Evolutionary conservation across 2,888 invertebrate species (phyloP), one percentile per base, ranked within the genome.

Genomic region (Bembecia ichneumoniformis): DNA sequence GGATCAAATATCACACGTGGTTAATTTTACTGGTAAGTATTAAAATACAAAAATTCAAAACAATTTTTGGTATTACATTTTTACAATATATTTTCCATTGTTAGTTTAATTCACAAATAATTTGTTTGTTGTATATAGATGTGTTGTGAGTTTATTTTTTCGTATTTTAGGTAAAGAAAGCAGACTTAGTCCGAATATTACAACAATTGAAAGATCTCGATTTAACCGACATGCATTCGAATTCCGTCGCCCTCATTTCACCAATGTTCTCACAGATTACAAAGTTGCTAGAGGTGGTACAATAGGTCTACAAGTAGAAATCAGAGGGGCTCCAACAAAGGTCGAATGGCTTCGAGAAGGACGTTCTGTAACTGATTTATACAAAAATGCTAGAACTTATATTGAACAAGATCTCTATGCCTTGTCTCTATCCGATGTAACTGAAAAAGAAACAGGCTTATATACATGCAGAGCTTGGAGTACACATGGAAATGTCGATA

Each of bases 301-400:
- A 0, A 91, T 94, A 53, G 95, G 94, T 3, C 89, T 96, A 15
- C 94, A 95, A 71, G 94, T 95, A 0, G 93, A 94, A 74, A 91
- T 94, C 35, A 91, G 90, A 70, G 93, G 93, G 64, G 83, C 83
- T 15, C 91, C 91, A 11, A 91, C 93, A 7, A 92, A 92, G 58
- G 92, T 95, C 0, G 91, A 91, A 57, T 95, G 96, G 96, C 87
- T 92, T 48, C 89, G 91, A 56, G 91, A 91, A 65, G 90, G 90
- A 4, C 80, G 89, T 47, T 87, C 89, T 0, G 89, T 90, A 3
- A 87, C 81, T 0, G 87, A 89, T 47, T 74, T 86, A 0, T 90
- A 91, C 47, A 82, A 90, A 36, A 91, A 91, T 66, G 90, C 93
- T 46, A 88, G 88, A 52, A 92, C 92, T 0, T 91, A 93, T 62